A percentile compares a stretch with the other conserved stretches of the same genome.
These are phyloP conservation scores for Empidonax traillii DNA, from an alignment of 2,113 vertebrate genomes.

Conservation along the genomic window DNA sequence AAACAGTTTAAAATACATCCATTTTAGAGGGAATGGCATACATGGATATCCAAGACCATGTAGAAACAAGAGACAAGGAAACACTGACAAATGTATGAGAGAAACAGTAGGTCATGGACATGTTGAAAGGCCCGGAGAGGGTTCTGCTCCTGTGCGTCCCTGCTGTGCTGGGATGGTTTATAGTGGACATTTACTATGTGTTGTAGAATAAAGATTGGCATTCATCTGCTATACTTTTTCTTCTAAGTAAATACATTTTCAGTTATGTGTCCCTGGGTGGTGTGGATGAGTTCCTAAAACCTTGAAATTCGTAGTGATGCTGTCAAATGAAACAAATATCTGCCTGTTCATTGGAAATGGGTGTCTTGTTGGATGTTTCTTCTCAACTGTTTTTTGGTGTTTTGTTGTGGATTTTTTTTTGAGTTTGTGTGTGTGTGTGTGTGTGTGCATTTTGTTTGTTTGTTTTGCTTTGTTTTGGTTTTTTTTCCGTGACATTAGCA, in stretches of 20 bases:
- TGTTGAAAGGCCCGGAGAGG: accelerated
- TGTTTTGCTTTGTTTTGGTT: not conserved
- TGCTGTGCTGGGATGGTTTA: not conserved
- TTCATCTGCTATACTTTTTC: not conserved
- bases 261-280: not conserved
- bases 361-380: not conserved
- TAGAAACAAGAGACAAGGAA: not conserved
- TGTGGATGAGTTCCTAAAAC: not conserved
- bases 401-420: not conserved
- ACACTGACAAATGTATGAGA: accelerated
- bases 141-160: not conserved
- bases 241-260: not conserved
- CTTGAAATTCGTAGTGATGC: not conserved
- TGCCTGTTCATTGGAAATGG: not conserved
- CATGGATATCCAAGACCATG: no score
- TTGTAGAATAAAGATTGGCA: not conserved
- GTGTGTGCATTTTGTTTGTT: not conserved
- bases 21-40: not conserved
- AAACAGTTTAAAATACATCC: not conserved
- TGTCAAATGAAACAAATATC: not conserved
- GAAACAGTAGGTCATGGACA: not conserved
- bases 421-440: no score
- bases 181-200: not conserved
- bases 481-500: accelerated
- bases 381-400: not conserved